Evolutionary conservation across 2,113 vertebrate genomes (phyloP).

Genomic region (Neolamprologus sp.): DNA sequence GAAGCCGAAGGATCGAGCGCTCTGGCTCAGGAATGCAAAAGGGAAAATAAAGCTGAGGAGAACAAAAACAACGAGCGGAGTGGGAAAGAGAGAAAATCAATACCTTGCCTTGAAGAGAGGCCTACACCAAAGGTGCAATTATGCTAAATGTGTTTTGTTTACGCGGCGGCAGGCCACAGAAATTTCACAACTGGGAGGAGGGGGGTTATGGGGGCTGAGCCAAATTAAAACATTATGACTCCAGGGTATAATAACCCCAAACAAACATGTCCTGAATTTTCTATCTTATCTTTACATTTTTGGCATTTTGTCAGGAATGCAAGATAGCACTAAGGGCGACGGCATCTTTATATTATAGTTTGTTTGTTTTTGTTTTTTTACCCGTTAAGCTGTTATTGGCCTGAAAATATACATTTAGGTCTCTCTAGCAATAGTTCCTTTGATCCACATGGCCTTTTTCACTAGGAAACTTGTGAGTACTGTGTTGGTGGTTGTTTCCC

Average conservation of each 20-base stretch:
- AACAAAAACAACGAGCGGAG: conserved; percentile 53
- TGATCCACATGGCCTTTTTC: neutral
- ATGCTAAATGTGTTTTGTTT: conserved; percentile 70
- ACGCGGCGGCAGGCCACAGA: conserved; percentile 31
- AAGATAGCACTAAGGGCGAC: conserved; percentile 18
- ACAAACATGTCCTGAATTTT: conserved; percentile 21
- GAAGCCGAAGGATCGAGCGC: neutral
- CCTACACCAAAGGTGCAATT: conserved; percentile 70
- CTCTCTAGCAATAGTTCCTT: neutral
- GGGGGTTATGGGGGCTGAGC: neutral
- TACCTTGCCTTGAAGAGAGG: conserved; percentile 60
- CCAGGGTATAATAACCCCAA: conserved; percentile 27
- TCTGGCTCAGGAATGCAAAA: conserved; percentile 51
- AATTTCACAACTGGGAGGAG: conserved; percentile 32
- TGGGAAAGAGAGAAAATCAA: conserved; percentile 64
- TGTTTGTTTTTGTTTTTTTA: neutral
- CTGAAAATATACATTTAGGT: conserved; percentile 2
- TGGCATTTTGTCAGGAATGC: conserved; percentile 10
- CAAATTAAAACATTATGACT: conserved; percentile 62
- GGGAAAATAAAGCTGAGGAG: conserved; percentile 50
- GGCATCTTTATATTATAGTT: neutral
- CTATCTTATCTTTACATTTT: neutral
- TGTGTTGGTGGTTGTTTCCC: neutral
- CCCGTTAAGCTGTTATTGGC: neutral
- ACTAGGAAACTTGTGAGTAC: neutral